Evolutionary conservation across 2,797 vertebrate species (phyloP), one percentile per base, ranked within the genome.

Genomic region (Jordanella pulchra): DNA sequence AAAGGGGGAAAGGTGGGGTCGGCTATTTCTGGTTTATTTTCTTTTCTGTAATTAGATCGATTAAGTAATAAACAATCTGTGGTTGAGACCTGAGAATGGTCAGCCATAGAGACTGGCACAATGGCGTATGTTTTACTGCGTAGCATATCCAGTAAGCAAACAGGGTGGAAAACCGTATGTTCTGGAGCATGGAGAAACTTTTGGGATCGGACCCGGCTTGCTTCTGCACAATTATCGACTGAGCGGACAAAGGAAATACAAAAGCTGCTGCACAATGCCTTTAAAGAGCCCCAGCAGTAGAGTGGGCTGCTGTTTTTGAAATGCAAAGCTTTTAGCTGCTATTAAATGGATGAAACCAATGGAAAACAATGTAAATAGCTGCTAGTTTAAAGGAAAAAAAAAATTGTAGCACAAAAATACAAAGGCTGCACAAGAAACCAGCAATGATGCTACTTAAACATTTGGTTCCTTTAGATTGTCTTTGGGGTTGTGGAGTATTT

Each of bases 11-110:
- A 17, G 71, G 70, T 74, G 54, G 47, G 76, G 42, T 47, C 18
- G 83, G 83, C 85, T 86, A 88, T 93, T 89, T 95, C 88, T 89
- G 90, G 88, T 93, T 93, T 93, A 89, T 90, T 94, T 94, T 93
- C 82, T 93, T 93, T 92, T 89, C 89, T 90, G 86, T 92, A 91
- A 92, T 92, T 92, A 91, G 91, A 93, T 89, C 64, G 80, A 91
- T 89, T 87, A 90, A 92, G 87, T 92, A 84, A 90, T 87, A 82
- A 87, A 87, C 85, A 90, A 88, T 90, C 89, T 90, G 88, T 87
- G 86, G 89, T 79, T 10, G 89, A 86, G 85, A 90, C 87, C 87
- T 67, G 87, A 91, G 86, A 88, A 78, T n/a, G 54, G 77, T 88
- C 85, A 30, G 87, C 89, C 84, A 89, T 88, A n/a, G 82, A 79